Conservation (phyloP, 2,888 invertebrate species). For the Mythimna vitellina region DNA sequence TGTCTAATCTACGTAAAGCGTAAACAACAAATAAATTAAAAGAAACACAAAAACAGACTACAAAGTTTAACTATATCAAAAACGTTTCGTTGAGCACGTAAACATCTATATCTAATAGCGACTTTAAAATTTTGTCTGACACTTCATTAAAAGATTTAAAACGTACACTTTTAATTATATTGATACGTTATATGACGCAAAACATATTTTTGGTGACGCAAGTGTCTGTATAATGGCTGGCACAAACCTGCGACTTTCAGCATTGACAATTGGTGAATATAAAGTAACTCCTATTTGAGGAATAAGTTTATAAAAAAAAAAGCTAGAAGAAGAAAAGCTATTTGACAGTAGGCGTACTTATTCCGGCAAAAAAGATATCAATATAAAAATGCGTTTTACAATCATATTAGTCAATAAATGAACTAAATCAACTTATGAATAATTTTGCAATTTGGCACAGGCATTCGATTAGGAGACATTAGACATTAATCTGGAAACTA, state of each 20-base stretch:
- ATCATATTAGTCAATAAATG: too few species aligned
- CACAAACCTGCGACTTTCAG: not conserved
- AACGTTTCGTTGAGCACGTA: constrained; percentile 28
- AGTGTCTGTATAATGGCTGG: constrained; percentile 30
- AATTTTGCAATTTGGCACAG: too few species aligned
- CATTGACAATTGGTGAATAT: not conserved
- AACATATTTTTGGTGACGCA: constrained; percentile 69
- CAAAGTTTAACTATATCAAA: constrained; percentile 3
- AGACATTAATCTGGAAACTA: too few species aligned
- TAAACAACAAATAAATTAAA: constrained; percentile 12
- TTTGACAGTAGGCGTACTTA: too few species aligned
- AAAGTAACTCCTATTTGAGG: too few species aligned
- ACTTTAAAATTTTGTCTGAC: constrained; percentile 51
- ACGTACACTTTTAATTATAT: constrained; percentile 44
- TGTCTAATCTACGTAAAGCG: too few species aligned
- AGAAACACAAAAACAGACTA: not conserved
- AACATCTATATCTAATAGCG: constrained; percentile 51
- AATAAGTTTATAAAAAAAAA: too few species aligned
- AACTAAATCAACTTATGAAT: too few species aligned
- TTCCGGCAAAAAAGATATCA: not conserved
- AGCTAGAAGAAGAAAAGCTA: too few species aligned
- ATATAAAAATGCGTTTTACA: not conserved
- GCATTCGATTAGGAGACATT: too few species aligned
- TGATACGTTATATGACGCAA: constrained; percentile 44
- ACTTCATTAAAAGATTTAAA: constrained; percentile 42